Evolutionary conservation across 2,888 invertebrate species (phyloP), one percentile per base, ranked within the genome.

Genomic region (Pyrgus malvae): DNA sequence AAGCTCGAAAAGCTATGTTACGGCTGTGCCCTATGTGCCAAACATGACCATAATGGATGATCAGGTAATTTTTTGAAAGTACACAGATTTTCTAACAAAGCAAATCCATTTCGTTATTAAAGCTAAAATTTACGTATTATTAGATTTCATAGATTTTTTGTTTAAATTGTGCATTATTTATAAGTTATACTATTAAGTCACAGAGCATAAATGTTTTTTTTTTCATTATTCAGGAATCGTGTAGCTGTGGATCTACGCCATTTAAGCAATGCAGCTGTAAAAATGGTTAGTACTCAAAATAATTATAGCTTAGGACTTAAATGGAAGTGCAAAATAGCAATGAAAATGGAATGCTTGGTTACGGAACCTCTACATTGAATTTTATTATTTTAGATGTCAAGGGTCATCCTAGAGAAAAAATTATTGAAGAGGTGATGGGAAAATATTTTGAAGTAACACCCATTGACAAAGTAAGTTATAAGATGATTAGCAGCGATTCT

Each of bases 361-460:
- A 9, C 11, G n/a, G 19, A 19, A 23, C 0, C n/a, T 29, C 41
- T 23, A 55, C 11, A 6, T 11, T 12, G 35, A 33, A 33, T 25
- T 31, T 50, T 53, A 50, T 64, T 62, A 70, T 85, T 84, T 72
- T 85, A 83, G 84, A 77, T 80, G 46, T 61, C 69, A 74, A 68
- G 67, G 66, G 62, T 60, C 66, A 63, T 57, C 75, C 74, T 56
- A 76, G 79, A 57, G 70, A 80, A 60, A 65, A 62, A 66, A 75
- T 82, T 58, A 81, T 86, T 44, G 75, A 78, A 58, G 83, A 83
- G 71, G 80, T 85, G 6, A 74, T 82, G 73, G 83, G 83, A 70
- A 72, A 67, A 66, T 78, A 76, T 58, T 59, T 60, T 57, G 80
- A 76, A 46, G 68, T 78, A 46, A 58, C 65, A 21, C 70, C 75